Percentiles rank a stretch among this genome's conserved stretches.
phyloP scores from a whole-genome alignment of 2,797 vertebrate species.

The Coendou prehensilis region DNA sequence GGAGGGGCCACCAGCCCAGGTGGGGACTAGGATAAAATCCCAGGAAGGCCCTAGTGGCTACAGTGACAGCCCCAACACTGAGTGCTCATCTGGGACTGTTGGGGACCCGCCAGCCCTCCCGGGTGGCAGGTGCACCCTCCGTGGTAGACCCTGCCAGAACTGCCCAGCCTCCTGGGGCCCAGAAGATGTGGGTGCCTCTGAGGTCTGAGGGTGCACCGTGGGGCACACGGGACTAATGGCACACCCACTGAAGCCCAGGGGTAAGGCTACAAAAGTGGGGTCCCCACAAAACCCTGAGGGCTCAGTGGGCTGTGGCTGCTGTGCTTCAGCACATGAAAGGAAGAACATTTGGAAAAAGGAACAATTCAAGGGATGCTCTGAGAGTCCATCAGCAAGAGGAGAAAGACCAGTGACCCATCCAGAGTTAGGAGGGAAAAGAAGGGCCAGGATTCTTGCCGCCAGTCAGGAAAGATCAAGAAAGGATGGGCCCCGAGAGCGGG shows the following conservation, averaged over 20 bases:
- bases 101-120: background rate
- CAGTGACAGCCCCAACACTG: accelerated
- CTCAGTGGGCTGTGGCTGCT: background rate
- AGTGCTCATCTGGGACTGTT: background rate
- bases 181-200: background rate
- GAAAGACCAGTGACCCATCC: background rate
- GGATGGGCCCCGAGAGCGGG: accelerated
- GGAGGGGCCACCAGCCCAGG: background rate
- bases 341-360: background rate
- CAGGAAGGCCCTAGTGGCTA: background rate
- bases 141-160: background rate
- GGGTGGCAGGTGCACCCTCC: background rate
- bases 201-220: background rate
- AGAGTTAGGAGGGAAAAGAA: background rate
- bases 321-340: accelerated
- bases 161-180: background rate
- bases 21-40: background rate
- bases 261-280: background rate
- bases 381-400: background rate
- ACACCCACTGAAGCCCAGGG: background rate
- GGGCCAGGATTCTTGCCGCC: background rate
- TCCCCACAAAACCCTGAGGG: background rate
- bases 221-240: background rate
- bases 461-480: background rate
- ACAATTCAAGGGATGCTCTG: accelerated